These are phyloP conservation scores for Helleia helle DNA, from an alignment of 2,888 invertebrate genomes.

Conservation along the genomic window DNA sequence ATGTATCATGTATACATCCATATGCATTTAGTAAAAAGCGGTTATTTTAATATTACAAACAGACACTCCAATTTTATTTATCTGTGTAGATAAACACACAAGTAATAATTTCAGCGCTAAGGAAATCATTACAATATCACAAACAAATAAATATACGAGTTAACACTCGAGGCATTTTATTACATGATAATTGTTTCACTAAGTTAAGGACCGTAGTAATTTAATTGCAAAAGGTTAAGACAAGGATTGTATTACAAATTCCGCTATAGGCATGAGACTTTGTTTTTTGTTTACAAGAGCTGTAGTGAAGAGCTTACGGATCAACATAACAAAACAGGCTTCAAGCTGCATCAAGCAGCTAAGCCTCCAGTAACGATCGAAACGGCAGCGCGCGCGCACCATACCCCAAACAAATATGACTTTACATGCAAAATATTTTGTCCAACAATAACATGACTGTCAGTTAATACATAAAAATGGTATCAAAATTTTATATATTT, in stretches of 20 bases:
- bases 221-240: constrained; percentile 6
- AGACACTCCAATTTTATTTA: too few relatives aligned
- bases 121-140: neutral
- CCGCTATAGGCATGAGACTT: constrained; percentile 20
- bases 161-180: too few relatives aligned
- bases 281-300: constrained; percentile 47
- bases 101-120: too few relatives aligned
- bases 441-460: neutral
- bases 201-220: constrained; percentile 4
- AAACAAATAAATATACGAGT: too few relatives aligned
- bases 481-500: constrained; percentile 8
- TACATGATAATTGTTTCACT: neutral
- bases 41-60: too few relatives aligned
- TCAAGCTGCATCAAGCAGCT: constrained; percentile 50
- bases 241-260: constrained; percentile 6
- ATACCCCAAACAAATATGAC: constrained; percentile 1
- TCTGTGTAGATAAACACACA: too few relatives aligned
- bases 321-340: constrained; percentile 56
- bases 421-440: neutral
- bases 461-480: constrained; percentile 2
- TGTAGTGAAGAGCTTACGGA: constrained; percentile 48
- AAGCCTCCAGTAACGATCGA: constrained; percentile 63
- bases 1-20: too few relatives aligned
- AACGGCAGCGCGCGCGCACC: constrained; percentile 58
- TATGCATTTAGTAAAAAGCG: too few relatives aligned